Percentiles rank a stretch among this genome's conserved stretches.
phyloP scores from a whole-genome alignment of 1,140 invertebrate genomes.

The Musca vetustissima region DNA sequence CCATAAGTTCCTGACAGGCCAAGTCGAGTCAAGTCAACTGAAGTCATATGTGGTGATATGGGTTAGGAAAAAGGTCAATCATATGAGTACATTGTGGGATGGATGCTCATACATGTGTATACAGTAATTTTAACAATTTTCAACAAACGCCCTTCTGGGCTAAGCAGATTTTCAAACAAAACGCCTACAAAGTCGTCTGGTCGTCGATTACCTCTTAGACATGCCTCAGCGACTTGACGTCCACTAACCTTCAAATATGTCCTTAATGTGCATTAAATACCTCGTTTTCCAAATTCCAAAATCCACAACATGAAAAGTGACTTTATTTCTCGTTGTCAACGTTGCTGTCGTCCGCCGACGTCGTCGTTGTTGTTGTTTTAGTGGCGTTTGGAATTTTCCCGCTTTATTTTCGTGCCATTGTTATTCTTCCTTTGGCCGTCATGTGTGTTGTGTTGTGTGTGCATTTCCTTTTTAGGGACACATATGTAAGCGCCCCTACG shows the following conservation, averaged over 20 bases:
- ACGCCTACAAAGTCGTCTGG: slow-evolving; percentile 7
- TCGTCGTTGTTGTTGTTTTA: no score
- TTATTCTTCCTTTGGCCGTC: not conserved
- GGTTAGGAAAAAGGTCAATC: slow-evolving; percentile 5
- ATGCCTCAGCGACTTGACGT: not conserved
- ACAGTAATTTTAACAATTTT: slow-evolving; percentile 19
- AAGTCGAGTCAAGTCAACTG: no score
- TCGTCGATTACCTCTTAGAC: slow-evolving; percentile 1
- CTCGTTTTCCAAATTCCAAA: not conserved
- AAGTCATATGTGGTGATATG: not conserved
- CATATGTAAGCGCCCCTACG: slow-evolving; percentile 11
- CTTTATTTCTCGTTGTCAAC: not conserved
- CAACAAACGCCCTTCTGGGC: not conserved
- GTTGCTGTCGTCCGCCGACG: no score
- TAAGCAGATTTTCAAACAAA: slow-evolving; percentile 11
- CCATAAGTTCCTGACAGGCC: no score
- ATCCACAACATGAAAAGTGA: no score
- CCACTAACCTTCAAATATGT: slow-evolving; percentile 2
- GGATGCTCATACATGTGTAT: no score
- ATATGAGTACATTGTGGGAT: not conserved
- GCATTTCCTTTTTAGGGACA: not conserved
- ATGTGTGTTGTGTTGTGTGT: slow-evolving; percentile 4
- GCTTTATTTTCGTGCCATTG: no score
- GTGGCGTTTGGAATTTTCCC: no score
- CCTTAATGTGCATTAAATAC: not conserved